Base-by-base conservation (phyloP, 1,140 invertebrate genomes). In the Caenorhabditis briggsae region DNA sequence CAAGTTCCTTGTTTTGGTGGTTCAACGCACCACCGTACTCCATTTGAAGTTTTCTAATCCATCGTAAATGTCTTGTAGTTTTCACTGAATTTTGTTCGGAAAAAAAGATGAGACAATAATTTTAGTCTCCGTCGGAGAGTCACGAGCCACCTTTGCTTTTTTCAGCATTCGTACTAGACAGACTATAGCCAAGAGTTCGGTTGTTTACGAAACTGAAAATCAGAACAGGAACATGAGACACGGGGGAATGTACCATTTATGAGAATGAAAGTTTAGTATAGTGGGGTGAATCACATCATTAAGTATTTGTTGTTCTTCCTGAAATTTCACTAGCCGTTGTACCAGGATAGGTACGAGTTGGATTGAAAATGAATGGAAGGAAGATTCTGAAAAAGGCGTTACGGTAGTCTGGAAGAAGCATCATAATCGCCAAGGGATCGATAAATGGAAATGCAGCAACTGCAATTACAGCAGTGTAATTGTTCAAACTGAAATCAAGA, bases 391-490 rank as follows among this genome's bases (percentile, higher is more conserved):
- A 50, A 20, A 78, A 53, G 23, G 46, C 16, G 5, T 78, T 78
- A 2, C 70, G 70, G n/a, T 78, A 78, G 23, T 78, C 70, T 46
- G 70, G 70, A 9, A 78, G 33, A 23, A 78, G n/a, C 18, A 78
- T 3, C 46, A 78, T 78, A 5, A 78, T 78, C 0, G 70, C 70
- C 70, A 78, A n/a, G 2, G 70, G 70, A 23, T 78, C 70, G n/a
- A 78, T 78, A 7, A 78, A 78, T 50, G 70, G 70, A 11, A 78
- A 78, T 14, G 70, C 70, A 2, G 70, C 70, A 5, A 78, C 70
- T 43, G 70, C 70, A 11, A 78, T 78, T 46, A 78, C 41, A 12
- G 70, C 25, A 23, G 70, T 78, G 11, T 20, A 20, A n/a, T 78
- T 78, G 46, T 78, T 78, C 46, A 78, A 11, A 12, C 70, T 78